Conservation (phyloP, 2,113 vertebrate genomes). For the Porphyrio hochstetteri region DNA sequence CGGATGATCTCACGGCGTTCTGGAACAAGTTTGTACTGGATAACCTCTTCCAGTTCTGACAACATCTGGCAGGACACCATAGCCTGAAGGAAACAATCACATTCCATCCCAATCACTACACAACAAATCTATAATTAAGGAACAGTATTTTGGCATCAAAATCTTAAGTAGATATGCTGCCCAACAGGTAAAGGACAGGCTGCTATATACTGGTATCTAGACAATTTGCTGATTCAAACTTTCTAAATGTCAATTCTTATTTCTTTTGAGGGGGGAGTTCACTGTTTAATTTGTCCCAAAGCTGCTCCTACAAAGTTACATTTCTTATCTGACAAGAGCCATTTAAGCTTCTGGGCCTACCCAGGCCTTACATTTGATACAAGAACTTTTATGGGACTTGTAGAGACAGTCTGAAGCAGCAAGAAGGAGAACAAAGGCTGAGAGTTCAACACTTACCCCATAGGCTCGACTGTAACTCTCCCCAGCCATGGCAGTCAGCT, state of each 20-base stretch:
- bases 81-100: conserved; percentile 81
- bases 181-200: background rate
- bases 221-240: background rate
- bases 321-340: background rate
- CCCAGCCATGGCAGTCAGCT: conserved; percentile 97
- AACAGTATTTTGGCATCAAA: background rate
- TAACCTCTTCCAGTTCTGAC: conserved; percentile 97
- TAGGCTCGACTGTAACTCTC: conserved; percentile 99
- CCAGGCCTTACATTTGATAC: background rate
- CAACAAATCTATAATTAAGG: background rate
- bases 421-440: background rate
- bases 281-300: background rate
- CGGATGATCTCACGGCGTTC: conserved; percentile 97
- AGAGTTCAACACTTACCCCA: conserved; percentile 78
- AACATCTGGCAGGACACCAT: conserved; percentile 99
- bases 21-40: conserved; percentile 98
- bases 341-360: background rate
- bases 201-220: background rate
- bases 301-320: background rate
- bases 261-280: background rate
- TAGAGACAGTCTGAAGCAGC: background rate
- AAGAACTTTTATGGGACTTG: background rate
- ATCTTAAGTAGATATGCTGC: background rate
- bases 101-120: conserved; percentile 68
- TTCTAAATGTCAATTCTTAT: background rate